Evolutionary conservation across 2,888 invertebrate genomes (phyloP).

Genomic region (Agelastica alni): DNA sequence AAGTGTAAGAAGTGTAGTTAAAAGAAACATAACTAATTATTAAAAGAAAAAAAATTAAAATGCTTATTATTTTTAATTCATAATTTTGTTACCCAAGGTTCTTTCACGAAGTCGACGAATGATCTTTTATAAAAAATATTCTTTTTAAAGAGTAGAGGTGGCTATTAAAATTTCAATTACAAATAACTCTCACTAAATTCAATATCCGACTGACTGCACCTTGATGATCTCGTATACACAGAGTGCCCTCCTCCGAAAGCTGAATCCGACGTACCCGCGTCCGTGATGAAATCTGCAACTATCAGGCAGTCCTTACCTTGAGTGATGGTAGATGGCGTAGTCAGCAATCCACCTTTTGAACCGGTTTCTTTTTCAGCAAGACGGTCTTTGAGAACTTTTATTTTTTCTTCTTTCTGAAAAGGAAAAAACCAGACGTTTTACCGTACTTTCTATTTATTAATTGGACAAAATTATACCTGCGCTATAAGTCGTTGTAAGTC

Average conservation of each 20-base stretch:
- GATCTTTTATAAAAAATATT: no score
- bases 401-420: constrained; percentile 85
- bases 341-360: constrained; percentile 48
- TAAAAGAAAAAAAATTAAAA: no score
- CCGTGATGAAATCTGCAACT: constrained; percentile 74
- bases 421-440: not conserved
- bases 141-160: not conserved
- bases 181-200: constrained; percentile 89
- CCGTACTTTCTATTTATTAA: no score
- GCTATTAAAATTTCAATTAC: constrained; percentile 46
- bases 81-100: no score
- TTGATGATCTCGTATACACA: constrained; percentile 78
- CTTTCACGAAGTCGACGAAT: no score
- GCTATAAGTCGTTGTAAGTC: constrained; percentile 93
- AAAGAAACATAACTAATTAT: no score
- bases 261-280: constrained; percentile 77
- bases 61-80: no score
- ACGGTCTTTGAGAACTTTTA: constrained; percentile 78
- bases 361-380: constrained; percentile 75
- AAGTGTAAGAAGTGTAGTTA: no score
- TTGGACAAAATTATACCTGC: constrained; percentile 69
- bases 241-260: constrained; percentile 71
- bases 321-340: constrained; percentile 60
- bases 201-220: constrained; percentile 84
- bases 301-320: constrained; percentile 78